Evolutionary conservation across 37 sponge, comb jelly and placozoan species (phyloP).

Genomic region (Crambe crambe): DNA sequence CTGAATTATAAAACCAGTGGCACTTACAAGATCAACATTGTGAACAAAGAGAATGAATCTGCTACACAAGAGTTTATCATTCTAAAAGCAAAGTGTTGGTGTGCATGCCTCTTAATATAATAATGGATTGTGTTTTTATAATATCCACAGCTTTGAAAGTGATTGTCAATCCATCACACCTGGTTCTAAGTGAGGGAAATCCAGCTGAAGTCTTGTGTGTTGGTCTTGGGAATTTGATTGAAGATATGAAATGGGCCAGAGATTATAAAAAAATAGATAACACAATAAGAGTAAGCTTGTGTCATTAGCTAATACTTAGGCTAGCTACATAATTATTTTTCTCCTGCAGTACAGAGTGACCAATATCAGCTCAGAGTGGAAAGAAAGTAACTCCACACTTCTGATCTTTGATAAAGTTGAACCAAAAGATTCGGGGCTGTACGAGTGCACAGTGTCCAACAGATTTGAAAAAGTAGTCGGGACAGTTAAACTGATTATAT

Average conservation of each 20-base stretch:
- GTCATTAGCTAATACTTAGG: too few species aligned
- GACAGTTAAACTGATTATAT: constrained; percentile 24
- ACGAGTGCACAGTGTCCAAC: constrained; percentile 34
- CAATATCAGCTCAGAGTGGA: too few species aligned
- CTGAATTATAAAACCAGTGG: constrained; percentile 6
- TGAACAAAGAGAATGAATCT: constrained; percentile 4
- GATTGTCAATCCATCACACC: constrained; percentile 14
- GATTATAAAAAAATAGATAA: neutral
- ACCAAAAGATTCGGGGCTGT: constrained; percentile 24
- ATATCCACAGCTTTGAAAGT: neutral
- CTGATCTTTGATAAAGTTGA: neutral
- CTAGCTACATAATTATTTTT: too few species aligned
- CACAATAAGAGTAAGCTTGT: too few species aligned
- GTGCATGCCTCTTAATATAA: too few species aligned
- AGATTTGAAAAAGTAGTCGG: neutral
- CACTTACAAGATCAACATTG: constrained; percentile 8
- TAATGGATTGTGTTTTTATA: neutral
- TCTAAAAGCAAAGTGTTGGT: constrained; percentile 15
- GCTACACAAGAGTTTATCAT: constrained; percentile 10
- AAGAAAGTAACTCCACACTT: too few species aligned
- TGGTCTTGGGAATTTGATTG: constrained; percentile 3
- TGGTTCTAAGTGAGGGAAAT: constrained; percentile 15
- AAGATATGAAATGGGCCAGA: constrained; percentile 15
- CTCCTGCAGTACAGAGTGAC: too few species aligned
- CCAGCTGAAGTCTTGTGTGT: constrained; percentile 17